A percentile compares a stretch with the other conserved stretches of the same genome.
phyloP scores from a whole-genome alignment of 2,113 vertebrate species.

The Megaleporinus macrocephalus region DNA sequence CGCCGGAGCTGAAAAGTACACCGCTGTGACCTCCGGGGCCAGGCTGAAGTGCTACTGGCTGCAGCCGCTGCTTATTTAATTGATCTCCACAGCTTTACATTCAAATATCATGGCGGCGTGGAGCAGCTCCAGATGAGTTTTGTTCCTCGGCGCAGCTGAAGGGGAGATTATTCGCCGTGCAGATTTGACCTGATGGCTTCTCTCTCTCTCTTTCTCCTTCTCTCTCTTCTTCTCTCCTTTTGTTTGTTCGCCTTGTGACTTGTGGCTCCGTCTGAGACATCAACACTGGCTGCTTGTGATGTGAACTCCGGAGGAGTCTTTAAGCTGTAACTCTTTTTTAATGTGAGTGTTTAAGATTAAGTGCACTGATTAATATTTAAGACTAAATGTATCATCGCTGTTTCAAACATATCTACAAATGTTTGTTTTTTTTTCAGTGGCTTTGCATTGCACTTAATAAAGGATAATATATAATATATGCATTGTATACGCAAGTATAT shows the following conservation, averaged over 20 bases:
- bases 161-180: slow-evolving; percentile 32
- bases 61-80: slow-evolving; percentile 57
- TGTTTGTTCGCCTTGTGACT: slow-evolving; percentile 44
- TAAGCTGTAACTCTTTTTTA: background rate
- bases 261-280: background rate
- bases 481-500: too few species aligned
- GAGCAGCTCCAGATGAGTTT: slow-evolving; percentile 42
- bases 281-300: background rate
- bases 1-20: slow-evolving; percentile 43
- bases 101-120: slow-evolving; percentile 50
- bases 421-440: too few species aligned
- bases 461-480: too few species aligned
- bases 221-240: background rate
- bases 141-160: slow-evolving; percentile 9
- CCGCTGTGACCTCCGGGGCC: slow-evolving; percentile 57
- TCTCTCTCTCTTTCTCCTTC: too few species aligned
- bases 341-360: too few species aligned
- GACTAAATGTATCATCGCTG: too few species aligned
- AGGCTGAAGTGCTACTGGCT: slow-evolving; percentile 43
- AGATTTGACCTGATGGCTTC: slow-evolving; percentile 47
- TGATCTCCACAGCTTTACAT: slow-evolving; percentile 54
- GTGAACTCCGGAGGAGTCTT: background rate
- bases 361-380: too few species aligned
- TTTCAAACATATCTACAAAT: too few species aligned
- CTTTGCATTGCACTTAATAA: too few species aligned